These are phyloP conservation scores for Nomada goodeniana DNA, from an alignment of 2,888 invertebrate species.

Conservation along the genomic window DNA sequence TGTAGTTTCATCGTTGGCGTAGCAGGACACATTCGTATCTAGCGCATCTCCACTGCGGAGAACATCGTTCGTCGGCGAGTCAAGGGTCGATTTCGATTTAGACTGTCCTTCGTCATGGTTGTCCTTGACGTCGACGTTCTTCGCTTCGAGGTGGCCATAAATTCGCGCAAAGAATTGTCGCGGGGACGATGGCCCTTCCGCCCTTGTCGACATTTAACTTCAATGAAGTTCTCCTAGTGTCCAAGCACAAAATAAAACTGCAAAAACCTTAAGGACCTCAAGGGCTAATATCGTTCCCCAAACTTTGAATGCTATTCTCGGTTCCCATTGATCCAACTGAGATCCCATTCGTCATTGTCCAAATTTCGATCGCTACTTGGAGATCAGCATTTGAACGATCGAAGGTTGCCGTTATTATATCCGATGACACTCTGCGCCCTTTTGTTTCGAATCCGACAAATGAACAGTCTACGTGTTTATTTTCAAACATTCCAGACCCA, in stretches of 20 bases:
- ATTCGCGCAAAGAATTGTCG: slow-evolving; percentile 92
- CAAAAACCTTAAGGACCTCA: not conserved
- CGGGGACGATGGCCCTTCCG: slow-evolving; percentile 89
- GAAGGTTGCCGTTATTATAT: not conserved
- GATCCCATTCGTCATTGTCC: slow-evolving; percentile 11
- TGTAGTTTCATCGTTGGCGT: slow-evolving; percentile 22
- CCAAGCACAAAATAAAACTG: not conserved
- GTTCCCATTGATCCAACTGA: not conserved
- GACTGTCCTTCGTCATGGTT: slow-evolving; percentile 57
- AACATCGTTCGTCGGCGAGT: slow-evolving; percentile 54
- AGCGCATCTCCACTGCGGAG: slow-evolving; percentile 32
- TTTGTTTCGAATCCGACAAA: not conserved
- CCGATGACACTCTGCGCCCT: not conserved
- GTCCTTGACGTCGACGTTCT: slow-evolving; percentile 62
- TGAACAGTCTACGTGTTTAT: not conserved
- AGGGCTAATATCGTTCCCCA: not conserved
- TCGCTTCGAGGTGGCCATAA: slow-evolving; percentile 90
- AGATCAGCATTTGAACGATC: not conserved
- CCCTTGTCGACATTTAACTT: slow-evolving; percentile 73
- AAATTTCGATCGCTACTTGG: not conserved
- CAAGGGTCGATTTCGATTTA: slow-evolving; percentile 39
- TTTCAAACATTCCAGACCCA: not conserved
- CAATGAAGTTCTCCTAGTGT: not conserved
- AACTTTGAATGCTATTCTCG: not conserved
- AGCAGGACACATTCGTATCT: slow-evolving; percentile 15